Evolutionary conservation across 2,888 invertebrate species (phyloP).

Genomic region (Drosophila rellima): DNA sequence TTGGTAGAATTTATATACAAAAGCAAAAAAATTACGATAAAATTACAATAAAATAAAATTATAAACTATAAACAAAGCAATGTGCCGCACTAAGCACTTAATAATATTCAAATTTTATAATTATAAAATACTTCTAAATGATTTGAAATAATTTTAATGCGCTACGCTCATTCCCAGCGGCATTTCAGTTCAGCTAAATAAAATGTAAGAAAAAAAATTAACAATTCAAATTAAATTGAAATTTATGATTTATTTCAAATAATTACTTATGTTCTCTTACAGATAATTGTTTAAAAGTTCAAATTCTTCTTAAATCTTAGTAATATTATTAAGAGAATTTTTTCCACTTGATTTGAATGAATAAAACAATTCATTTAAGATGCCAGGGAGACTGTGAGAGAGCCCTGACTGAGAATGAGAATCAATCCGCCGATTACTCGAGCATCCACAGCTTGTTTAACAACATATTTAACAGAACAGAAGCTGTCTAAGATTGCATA

Average conservation of each 20-base stretch:
- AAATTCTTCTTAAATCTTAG: background rate
- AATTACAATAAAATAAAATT: constrained; percentile 71
- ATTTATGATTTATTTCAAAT: constrained; percentile 8
- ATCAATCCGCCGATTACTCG: constrained; percentile 13
- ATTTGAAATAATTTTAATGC: constrained; percentile 38
- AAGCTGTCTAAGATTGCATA: constrained; percentile 45
- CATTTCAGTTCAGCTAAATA: constrained; percentile 14
- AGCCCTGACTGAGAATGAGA: constrained; percentile 10
- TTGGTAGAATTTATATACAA: constrained; percentile 83
- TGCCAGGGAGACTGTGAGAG: constrained; percentile 2
- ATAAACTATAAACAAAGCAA: constrained; percentile 47
- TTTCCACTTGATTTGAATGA: background rate
- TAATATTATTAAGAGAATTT: background rate
- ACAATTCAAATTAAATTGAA: background rate
- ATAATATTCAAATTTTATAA: constrained; percentile 44
- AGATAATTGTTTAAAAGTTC: background rate
- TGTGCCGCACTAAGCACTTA: constrained; percentile 57
- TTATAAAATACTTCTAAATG: constrained; percentile 22
- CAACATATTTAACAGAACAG: constrained; percentile 54
- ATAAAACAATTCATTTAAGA: constrained; percentile 1
- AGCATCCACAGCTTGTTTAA: constrained; percentile 51
- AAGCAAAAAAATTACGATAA: constrained; percentile 82
- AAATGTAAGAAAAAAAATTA: background rate
- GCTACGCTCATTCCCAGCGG: constrained; percentile 23
- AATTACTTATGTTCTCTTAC: constrained; percentile 6